Base-by-base conservation (phyloP, 2,888 invertebrate species). In the Napeogenes inachia region DNA sequence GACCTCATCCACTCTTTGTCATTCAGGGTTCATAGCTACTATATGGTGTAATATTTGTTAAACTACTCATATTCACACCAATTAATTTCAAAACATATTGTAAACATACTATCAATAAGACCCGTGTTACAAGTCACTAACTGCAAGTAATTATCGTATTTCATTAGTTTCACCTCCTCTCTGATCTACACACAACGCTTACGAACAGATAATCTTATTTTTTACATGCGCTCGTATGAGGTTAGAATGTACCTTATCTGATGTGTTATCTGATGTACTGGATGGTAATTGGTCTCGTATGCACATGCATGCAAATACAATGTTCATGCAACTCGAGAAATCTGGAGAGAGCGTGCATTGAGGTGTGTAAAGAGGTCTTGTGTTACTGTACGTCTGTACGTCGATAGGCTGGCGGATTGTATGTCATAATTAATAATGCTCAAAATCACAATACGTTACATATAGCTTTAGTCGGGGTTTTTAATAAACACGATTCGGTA, bases 231-330 rank as follows among this genome's bases (percentile, higher is more conserved):
- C 60, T 61, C 64, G 60, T 72, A 70, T 64, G 71, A 74, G 72
- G 73, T 73, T 74, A 72, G 75, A 75, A 79, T 77, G 68, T 71
- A 72, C 64, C 68, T n/a, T n/a, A n/a, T n/a, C n/a, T 82, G 21
- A 21, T 21, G 21, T 21, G 21, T 21, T 81, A 85, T 84, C 84
- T 81, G 82, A 82, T 84, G 74, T 76, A 75, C 72, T 79, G 82
- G 80, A 81, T 82, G 78, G 79, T 79, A 82, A 82, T 79, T 75
- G 75, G 75, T 75, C 77, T 73, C 67, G 71, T 75, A 78, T 81
- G 76, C 75, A 74, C 71, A 71, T 70, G 74, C 85, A 89, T 89
- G 87, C 87, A 89, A 89, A 88, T 89, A 77, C 59, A 67, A 67
- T 67, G 67, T 72, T 75, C 84, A 87, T 87, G 80, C 76, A 82